These are phyloP conservation scores for Babyrousa celebensis DNA, from an alignment of 2,797 vertebrate genomes.

Conservation along the genomic window DNA sequence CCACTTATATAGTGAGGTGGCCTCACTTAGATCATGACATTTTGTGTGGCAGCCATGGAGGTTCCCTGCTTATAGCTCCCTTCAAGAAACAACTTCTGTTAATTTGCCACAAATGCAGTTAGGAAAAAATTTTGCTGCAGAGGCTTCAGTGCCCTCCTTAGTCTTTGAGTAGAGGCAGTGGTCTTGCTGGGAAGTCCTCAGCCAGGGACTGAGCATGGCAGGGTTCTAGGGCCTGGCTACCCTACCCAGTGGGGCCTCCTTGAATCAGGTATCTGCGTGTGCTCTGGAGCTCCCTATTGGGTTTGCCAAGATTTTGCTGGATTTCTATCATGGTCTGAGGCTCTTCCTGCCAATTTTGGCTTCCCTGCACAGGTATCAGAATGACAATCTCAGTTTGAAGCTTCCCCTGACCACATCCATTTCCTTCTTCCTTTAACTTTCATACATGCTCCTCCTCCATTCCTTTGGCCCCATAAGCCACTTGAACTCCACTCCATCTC, in stretches of 20 bases:
- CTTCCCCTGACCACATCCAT: neutral
- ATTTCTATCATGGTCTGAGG: neutral
- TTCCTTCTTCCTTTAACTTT: neutral
- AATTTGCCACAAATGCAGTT: neutral
- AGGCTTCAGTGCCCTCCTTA: neutral
- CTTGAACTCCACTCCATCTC: neutral
- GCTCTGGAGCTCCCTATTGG: neutral
- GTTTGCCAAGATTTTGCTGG: neutral
- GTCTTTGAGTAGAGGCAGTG: neutral
- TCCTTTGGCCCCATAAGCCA: neutral
- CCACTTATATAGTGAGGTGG: neutral
- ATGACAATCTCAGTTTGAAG: neutral
- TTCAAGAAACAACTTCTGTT: neutral
- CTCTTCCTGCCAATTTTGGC: neutral
- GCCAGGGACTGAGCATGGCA: neutral
- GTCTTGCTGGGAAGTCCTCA: neutral
- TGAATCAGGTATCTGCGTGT: neutral
- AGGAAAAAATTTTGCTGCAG: neutral
- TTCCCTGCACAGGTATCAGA: neutral
- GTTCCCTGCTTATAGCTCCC: neutral
- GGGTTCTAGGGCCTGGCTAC: neutral
- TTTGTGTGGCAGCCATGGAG: neutral
- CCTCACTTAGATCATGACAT: neutral
- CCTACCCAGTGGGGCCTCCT: neutral
- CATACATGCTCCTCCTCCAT: neutral